Percentiles rank a stretch among this genome's conserved stretches.
Evolutionary conservation across 2,797 vertebrate genomes (phyloP).

Genomic region (Enteromius argenteus): DNA sequence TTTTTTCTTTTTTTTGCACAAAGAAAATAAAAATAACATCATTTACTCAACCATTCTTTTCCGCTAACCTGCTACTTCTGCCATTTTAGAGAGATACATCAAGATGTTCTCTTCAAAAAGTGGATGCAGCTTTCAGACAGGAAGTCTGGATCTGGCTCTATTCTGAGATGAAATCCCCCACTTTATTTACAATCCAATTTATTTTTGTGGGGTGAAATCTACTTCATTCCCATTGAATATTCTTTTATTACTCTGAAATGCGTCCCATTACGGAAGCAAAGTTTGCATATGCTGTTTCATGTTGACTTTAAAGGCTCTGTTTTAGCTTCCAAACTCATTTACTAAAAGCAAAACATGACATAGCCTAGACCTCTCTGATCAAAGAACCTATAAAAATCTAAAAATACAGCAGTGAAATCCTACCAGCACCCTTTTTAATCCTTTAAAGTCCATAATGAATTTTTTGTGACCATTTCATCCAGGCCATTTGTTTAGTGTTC

Average conservation of each 20-base stretch:
- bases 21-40: too few species aligned
- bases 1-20: too few species aligned
- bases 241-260: neutral
- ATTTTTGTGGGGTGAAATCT: neutral
- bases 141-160: neutral
- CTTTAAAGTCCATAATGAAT: neutral
- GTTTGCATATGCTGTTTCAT: neutral
- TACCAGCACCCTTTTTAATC: neutral
- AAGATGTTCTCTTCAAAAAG: too few species aligned
- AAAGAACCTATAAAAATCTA: neutral
- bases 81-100: too few species aligned
- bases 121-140: too few species aligned
- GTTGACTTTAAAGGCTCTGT: neutral
- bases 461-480: conserved; percentile 1
- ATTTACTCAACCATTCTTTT: too few species aligned
- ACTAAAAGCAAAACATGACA: neutral
- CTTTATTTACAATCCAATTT: neutral
- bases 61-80: too few species aligned
- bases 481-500: conserved; percentile 25
- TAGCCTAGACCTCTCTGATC: neutral
- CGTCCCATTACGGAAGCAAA: neutral
- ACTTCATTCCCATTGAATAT: neutral
- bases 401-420: neutral
- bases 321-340: neutral
- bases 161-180: neutral